Evolutionary conservation across 2,797 vertebrate genomes (phyloP), one percentile per base, ranked within the genome.

Genomic region (Spheniscus humboldti): DNA sequence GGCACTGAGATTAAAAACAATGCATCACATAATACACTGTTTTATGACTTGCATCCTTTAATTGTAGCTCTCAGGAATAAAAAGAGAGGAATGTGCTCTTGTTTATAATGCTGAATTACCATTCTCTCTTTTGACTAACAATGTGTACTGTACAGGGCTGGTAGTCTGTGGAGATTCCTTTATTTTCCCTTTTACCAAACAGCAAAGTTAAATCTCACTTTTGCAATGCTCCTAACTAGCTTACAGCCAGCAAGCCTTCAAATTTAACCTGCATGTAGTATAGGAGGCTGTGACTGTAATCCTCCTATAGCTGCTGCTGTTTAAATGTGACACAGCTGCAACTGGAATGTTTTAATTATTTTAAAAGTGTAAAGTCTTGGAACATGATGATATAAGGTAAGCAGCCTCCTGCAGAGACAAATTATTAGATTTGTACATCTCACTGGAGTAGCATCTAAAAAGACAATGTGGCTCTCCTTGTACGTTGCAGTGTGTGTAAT

Each of bases 61-160:
- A 98, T 98, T 98, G 98, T 97, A 97, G 96, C 97, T 98, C 97
- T 98, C 96, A 96, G 97, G 97, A 97, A 97, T 97, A 97, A 96
- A 97, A 92, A 84, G 90, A 95, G 92, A 92, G 69, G 59, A 86
- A 88, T 97, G 64, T 68, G 48, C 45, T 75, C 92, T 85, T 92
- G 76, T 95, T 92, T 96, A 87, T 90, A 93, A 93, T 83, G 84
- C 73, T 92, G 74, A 93, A 96, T 91, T 95, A 75, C 47, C 67
- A 68, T 85, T 92, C 85, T 95, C 72, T 95, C 79, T 90, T 96
- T 94, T 96, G 96, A 97, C 96, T 97, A 97, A 91, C 35, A 74
- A 62, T 60, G 45, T 56, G 66, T 48, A 59, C 64, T 57, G 30
- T 62, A 39, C 56, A 53, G 59, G 50, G n/a, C 55, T 86, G 69